These are phyloP conservation scores for Vulpes vulpes DNA, from an alignment of 2,113 vertebrate genomes.

Conservation along the genomic window DNA sequence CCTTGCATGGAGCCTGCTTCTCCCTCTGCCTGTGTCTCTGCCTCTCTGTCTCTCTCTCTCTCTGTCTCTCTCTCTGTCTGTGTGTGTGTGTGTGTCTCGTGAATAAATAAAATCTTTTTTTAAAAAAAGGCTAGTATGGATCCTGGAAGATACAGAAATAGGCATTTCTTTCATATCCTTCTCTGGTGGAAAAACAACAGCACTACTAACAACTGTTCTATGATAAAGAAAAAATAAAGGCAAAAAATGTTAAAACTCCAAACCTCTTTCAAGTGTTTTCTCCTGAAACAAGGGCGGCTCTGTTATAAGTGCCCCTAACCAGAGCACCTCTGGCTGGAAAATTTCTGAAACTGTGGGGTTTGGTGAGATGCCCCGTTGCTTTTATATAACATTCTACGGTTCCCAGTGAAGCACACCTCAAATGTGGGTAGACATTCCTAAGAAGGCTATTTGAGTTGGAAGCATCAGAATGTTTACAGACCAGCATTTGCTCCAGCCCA, in stretches of 20 bases:
- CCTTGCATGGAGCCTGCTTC: too few species aligned
- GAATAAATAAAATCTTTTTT: too few species aligned
- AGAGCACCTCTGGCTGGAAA: constrained; percentile 44
- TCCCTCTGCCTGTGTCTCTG: too few species aligned
- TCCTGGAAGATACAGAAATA: constrained; percentile 8
- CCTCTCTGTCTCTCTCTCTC: too few species aligned
- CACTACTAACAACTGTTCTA: background rate
- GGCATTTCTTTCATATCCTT: constrained; percentile 43
- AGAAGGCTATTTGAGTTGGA: background rate
- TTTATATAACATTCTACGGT: background rate
- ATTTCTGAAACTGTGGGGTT: constrained; percentile 24
- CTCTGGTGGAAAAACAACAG: background rate
- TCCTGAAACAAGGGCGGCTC: constrained; percentile 31
- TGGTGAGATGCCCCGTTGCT: background rate
- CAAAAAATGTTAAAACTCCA: background rate
- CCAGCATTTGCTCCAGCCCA: constrained; percentile 24
- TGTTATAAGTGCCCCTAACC: background rate
- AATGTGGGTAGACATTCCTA: constrained; percentile 23
- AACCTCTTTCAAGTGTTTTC: background rate
- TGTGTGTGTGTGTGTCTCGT: too few species aligned
- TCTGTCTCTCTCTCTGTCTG: too few species aligned
- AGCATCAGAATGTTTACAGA: background rate
- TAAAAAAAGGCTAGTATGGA: background rate
- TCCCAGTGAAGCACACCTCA: background rate
- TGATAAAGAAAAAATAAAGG: background rate